Conservation (phyloP, 2,797 vertebrate species). For the Melanotaenia nigrans region DNA sequence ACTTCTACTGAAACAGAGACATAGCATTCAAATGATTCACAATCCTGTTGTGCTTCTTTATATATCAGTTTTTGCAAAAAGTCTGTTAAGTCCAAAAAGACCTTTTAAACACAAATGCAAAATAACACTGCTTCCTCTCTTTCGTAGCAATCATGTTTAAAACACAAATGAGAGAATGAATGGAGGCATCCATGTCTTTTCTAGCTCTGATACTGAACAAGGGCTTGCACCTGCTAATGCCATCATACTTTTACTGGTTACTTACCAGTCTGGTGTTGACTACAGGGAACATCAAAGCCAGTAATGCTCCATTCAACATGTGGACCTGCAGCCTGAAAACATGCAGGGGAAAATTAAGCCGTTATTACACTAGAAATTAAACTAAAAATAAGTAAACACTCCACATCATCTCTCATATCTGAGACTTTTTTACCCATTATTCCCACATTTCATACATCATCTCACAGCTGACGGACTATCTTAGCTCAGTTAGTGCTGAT, state of each 20-base stretch:
- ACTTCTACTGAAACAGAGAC: too few species aligned
- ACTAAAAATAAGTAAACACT: too few species aligned
- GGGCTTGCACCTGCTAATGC: not conserved
- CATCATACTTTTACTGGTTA: slow-evolving; percentile 38
- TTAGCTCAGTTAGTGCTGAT: slow-evolving; percentile 7
- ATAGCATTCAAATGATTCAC: not conserved
- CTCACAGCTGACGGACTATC: not conserved
- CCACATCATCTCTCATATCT: not conserved
- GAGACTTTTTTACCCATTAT: not conserved
- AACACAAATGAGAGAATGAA: not conserved
- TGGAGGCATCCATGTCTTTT: not conserved
- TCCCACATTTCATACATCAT: not conserved
- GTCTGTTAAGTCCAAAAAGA: not conserved
- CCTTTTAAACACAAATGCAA: not conserved
- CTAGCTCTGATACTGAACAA: slow-evolving; percentile 16
- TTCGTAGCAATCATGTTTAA: not conserved
- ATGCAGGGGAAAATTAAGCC: slow-evolving; percentile 12
- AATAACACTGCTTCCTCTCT: not conserved
- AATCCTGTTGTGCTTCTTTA: not conserved
- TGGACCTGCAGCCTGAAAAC: slow-evolving; percentile 93
- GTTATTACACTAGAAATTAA: not conserved
- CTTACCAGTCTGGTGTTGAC: slow-evolving; percentile 98
- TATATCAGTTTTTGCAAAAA: not conserved
- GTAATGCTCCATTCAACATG: slow-evolving; percentile 95
- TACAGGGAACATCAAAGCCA: slow-evolving; percentile 95